Percentiles rank a stretch among this genome's conserved stretches.
Evolutionary conservation across 30 jellyfish, hydroid and myxozoan genomes (phyloP).

Genomic region (Hydra vulgaris): DNA sequence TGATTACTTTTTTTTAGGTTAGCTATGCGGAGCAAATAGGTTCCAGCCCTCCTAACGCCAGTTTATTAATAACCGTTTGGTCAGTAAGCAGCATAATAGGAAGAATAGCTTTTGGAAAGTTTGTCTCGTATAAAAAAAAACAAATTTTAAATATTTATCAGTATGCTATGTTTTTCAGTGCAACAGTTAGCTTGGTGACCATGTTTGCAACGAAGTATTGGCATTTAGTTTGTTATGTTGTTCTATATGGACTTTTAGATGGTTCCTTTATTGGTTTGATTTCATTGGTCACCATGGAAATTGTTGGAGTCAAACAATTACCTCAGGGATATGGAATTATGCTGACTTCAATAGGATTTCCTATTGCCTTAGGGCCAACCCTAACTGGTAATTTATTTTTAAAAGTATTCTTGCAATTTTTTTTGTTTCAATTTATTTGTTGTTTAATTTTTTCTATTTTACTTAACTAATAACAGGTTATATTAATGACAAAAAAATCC

Average conservation of each 20-base stretch:
- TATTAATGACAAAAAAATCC: constrained; percentile 64
- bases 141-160: constrained; percentile 50
- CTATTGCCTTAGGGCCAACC: constrained; percentile 91
- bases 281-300: constrained; percentile 64
- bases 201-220: constrained; percentile 50
- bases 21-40: constrained; percentile 61
- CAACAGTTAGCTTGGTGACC: constrained; percentile 36
- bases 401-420: neutral
- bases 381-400: constrained; percentile 44
- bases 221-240: constrained; percentile 57
- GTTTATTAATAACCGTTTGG: constrained; percentile 48
- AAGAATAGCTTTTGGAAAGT: constrained; percentile 54
- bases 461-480: constrained; percentile 39
- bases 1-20: constrained; percentile 30
- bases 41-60: constrained; percentile 36
- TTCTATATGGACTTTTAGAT: constrained; percentile 73
- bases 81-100: constrained; percentile 72
- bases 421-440: no score
- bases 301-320: constrained; percentile 56
- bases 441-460: neutral
- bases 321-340: constrained; percentile 87
- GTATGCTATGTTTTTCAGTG: constrained; percentile 67
- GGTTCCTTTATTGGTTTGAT: constrained; percentile 92
- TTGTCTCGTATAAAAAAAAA: constrained; percentile 38
- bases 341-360: constrained; percentile 62